Percentiles rank a stretch among this genome's conserved stretches.
Evolutionary conservation across 30 jellyfish, hydroid and myxozoan genomes (phyloP).

Genomic region (Aurelia sp.): DNA sequence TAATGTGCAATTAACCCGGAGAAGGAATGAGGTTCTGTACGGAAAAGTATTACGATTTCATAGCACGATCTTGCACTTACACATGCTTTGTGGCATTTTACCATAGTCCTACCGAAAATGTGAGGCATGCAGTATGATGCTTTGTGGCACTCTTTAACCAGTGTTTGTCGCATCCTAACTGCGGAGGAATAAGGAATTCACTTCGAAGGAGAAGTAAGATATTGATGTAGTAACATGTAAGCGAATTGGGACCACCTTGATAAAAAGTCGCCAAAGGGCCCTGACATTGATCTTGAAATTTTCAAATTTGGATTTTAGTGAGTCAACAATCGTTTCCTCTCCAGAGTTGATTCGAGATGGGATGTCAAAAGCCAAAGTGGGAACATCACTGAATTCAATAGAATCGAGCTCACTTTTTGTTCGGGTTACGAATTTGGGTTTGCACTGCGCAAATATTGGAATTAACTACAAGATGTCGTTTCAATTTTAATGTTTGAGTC

Average conservation of each 20-base stretch:
- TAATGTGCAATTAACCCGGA: too few species aligned
- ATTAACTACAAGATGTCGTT: slow-evolving; percentile 31
- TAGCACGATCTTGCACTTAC: too few species aligned
- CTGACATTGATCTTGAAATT: slow-evolving; percentile 21
- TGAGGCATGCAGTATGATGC: too few species aligned
- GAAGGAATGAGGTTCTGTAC: too few species aligned
- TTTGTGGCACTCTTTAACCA: too few species aligned
- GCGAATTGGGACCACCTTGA: slow-evolving; percentile 28
- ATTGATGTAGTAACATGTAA: too few species aligned
- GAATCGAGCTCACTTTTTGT: slow-evolving; percentile 28
- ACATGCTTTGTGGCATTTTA: too few species aligned
- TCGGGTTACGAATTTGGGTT: slow-evolving; percentile 48
- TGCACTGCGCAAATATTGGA: slow-evolving; percentile 45
- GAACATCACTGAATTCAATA: slow-evolving; percentile 11
- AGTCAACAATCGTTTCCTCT: slow-evolving; percentile 60
- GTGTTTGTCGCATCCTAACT: too few species aligned
- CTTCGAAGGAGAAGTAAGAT: too few species aligned
- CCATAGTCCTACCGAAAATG: too few species aligned
- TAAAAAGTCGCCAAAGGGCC: slow-evolving; percentile 17
- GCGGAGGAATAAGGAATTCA: too few species aligned
- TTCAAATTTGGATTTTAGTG: slow-evolving; percentile 35
- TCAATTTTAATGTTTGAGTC: slow-evolving; percentile 15
- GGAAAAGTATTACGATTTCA: too few species aligned
- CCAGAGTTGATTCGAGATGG: slow-evolving; percentile 16
- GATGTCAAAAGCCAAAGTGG: slow-evolving; percentile 42